Base-by-base conservation (phyloP, 1,140 invertebrate species). In the Drosophila suzukii region DNA sequence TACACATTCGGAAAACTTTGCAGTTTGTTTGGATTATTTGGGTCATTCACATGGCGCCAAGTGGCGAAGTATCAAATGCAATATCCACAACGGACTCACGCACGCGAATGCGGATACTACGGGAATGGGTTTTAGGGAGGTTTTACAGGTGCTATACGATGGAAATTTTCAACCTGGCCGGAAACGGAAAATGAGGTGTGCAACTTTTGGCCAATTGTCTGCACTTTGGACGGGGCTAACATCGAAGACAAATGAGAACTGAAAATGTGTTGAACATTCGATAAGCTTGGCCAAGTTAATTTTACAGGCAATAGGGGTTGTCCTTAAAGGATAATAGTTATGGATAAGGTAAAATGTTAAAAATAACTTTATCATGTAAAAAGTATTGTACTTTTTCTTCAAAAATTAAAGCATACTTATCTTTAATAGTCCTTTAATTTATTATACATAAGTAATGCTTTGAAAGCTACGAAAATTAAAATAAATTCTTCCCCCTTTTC, bases 31-130 rank as follows among this genome's bases (percentile, higher is more conserved):
- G 79, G 51, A 74, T 81, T 90, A 91, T 91, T 91, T 92, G 81
- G 91, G 91, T 91, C 91, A 91, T 91, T 92, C 91, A 91, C 91
- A 89, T 91, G 84, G 72, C 78, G 76, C 78, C 75, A 82, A 77
- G 51, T 66, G 73, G 57, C 24, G 44, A 55, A 36, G 61, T 65
- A 66, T 51, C 55, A 66, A 68, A 70, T 86, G 82, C 82, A 82
- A 73, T 79, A 56, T 65, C 63, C 54, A 63, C 65, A 58, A 39
- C 24, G 51, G 51, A 82, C 74, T 59, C 78, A 85, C 61, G 58
- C 75, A 82, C 71, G 74, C 78, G 54, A 81, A 32, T 51, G 38
- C 43, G 53, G 51, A 70, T 55, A 44, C 12, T 17, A 44, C 6
- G 7, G 67, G 36, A 17, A 11, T 44, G 39, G 56, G 41, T 24